Evolutionary conservation across 2,888 invertebrate genomes (phyloP), one percentile per base, ranked within the genome.

Genomic region (Lasioglossum villosulum): DNA sequence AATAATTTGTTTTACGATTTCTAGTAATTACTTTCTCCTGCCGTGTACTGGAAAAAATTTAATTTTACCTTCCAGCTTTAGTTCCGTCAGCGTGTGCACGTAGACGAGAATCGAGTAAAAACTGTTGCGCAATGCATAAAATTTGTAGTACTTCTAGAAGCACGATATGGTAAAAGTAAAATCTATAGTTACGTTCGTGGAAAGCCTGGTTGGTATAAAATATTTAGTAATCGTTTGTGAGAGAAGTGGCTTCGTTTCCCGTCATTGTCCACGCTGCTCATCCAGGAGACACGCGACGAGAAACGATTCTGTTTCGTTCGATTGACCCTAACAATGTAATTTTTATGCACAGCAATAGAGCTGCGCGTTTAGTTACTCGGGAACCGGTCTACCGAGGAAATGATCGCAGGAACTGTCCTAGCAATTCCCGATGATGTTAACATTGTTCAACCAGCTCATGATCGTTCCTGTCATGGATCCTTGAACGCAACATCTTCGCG

Each of bases 361-460:
- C 16, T 30, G 34, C 10, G 27, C 14, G 59, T 30, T 63, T 63
- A 30, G 63, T 16, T 30, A 27, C 63, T 19, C 30, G 30, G 16
- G 2, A 63, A 63, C 30, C 63, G 27, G 63, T 63, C 63, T 63
- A 30, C 30, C 63, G 30, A 30, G 63, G 19, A 63, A 63, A 63
- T 63, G 63, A 30, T 30, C 63, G 63, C 30, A 30, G 63, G 30
- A 63, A 63, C 63, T 63, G 30, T 63, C 63, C 63, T 5, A 34
- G 63, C 30, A 14, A 63, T 63, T 63, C 6, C 23, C 66, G 30
- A 14, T 34, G n/a, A n/a, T 27, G 34, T 79, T 48, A 23, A 16
- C 37, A 63, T 63, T 63, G 63, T 63, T 63, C 63, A 63, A 63
- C 63, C 63, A 63, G 63, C 63, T 30, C 27, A 30, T 27, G 63